Percentiles rank a stretch among this genome's conserved stretches.
These are phyloP conservation scores for Caerostris extrusa DNA, from an alignment of 1,140 invertebrate species.

Conservation along the genomic window DNA sequence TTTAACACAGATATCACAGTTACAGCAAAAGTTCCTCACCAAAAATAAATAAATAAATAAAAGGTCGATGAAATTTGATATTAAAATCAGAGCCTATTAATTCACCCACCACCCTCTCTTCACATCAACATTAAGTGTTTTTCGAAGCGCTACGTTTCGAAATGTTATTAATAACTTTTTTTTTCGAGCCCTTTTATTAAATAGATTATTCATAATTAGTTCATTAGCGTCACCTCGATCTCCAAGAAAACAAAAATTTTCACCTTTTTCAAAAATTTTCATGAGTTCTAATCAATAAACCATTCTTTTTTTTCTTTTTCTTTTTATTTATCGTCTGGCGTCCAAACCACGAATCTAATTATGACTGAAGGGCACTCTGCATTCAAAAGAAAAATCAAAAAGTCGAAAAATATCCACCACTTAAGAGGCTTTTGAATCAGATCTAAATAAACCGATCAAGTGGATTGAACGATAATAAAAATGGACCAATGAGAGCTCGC, in stretches of 20 bases:
- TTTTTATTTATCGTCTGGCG: not conserved
- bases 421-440: not conserved
- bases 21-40: too few relatives aligned
- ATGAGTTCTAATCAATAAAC: not conserved
- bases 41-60: too few relatives aligned
- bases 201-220: conserved; percentile 27
- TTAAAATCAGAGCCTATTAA: not conserved
- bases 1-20: too few relatives aligned
- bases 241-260: not conserved
- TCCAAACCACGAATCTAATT: not conserved
- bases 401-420: not conserved
- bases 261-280: conserved; percentile 1
- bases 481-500: not conserved
- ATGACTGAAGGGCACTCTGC: not conserved
- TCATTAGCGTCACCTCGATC: conserved; percentile 6
- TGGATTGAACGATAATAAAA: not conserved
- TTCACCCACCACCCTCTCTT: not conserved
- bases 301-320: not conserved
- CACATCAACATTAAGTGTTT: not conserved
- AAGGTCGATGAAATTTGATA: not conserved
- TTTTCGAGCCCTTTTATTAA: not conserved
- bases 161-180: conserved; percentile 26
- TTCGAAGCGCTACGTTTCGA: not conserved
- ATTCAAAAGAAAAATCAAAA: not conserved
- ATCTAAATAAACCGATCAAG: conserved; percentile 11